These are phyloP conservation scores for Halcyon badia DNA, from an alignment of 2,797 vertebrate species.

Conservation along the genomic window DNA sequence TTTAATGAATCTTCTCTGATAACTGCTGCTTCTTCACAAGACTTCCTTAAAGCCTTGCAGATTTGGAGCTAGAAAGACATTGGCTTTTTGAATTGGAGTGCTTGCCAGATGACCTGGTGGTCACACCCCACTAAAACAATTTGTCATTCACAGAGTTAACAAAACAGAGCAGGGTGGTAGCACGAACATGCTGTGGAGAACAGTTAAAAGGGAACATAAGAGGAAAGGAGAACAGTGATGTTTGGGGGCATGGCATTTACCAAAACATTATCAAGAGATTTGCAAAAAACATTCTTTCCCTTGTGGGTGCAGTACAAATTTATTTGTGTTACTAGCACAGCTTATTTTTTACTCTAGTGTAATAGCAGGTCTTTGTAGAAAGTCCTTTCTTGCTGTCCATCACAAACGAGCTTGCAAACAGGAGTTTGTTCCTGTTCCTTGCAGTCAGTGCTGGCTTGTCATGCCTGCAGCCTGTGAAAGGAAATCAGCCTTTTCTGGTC, in stretches of 20 bases:
- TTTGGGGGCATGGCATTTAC: not conserved
- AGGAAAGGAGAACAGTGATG: not conserved
- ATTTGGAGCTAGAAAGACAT: not conserved
- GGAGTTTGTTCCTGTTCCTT: not conserved
- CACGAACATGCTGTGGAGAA: not conserved
- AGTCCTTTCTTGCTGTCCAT: not conserved
- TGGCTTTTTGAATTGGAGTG: not conserved
- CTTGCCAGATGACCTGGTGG: not conserved
- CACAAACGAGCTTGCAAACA: not conserved
- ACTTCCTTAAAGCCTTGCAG: conserved; percentile 30
- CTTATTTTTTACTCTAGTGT: not conserved
- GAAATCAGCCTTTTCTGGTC: not conserved
- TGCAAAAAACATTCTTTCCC: not conserved
- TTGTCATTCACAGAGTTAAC: not conserved
- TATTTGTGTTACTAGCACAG: not conserved
- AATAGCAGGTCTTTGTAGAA: not conserved
- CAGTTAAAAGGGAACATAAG: not conserved
- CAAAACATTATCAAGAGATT: not conserved
- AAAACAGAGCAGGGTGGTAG: not conserved
- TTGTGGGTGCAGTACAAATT: not conserved
- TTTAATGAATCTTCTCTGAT: conserved; percentile 33
- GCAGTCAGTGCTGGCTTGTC: not conserved
- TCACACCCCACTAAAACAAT: not conserved
- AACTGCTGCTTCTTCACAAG: conserved; percentile 1
- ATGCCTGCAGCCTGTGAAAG: not conserved